phyloP scores from a whole-genome alignment of 2,888 invertebrate genomes.

The Zaprionus obscuricornis region DNA sequence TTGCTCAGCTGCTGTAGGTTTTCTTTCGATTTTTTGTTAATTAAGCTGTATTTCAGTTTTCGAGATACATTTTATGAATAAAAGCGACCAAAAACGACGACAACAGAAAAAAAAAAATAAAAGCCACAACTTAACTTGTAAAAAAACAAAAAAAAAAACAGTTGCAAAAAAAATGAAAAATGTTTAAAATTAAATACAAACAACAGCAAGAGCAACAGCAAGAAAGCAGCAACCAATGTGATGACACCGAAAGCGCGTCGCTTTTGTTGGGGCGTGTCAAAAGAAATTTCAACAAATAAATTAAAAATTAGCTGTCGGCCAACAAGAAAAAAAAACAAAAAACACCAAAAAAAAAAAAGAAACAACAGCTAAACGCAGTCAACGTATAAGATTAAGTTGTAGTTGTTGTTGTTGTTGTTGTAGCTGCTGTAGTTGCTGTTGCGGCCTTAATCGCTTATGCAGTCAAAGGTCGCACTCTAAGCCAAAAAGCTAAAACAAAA shows the following conservation, averaged over 20 bases:
- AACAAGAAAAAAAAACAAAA: slow-evolving; percentile 33
- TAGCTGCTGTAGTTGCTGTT: slow-evolving; percentile 11
- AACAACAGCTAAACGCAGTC: slow-evolving; percentile 9
- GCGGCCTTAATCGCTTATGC: slow-evolving; percentile 75
- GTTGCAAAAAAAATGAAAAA: slow-evolving; percentile 46
- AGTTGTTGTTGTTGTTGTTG: slow-evolving; percentile 29
- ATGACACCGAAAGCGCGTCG: slow-evolving; percentile 70
- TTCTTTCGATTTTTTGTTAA: slow-evolving; percentile 73
- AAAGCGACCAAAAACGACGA: slow-evolving; percentile 51
- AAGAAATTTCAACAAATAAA: slow-evolving; percentile 70
- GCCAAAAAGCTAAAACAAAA: slow-evolving; percentile 41
- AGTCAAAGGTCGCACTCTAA: slow-evolving; percentile 53
- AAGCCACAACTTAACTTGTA: no score
- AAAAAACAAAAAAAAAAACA: slow-evolving; percentile 23
- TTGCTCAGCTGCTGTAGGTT: slow-evolving; percentile 51
- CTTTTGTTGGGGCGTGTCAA: slow-evolving; percentile 70
- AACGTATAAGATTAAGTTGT: slow-evolving; percentile 48
- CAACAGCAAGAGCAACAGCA: slow-evolving; percentile 4
- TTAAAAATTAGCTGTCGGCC: slow-evolving; percentile 66
- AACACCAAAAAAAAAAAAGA: slow-evolving; percentile 11
- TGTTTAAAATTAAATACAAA: slow-evolving; percentile 23
- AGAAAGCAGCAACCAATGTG: slow-evolving; percentile 47
- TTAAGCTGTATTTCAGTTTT: slow-evolving; percentile 79
- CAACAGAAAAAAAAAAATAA: slow-evolving; percentile 22
- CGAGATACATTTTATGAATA: slow-evolving; percentile 74